These are phyloP conservation scores for Poeciliopsis paucimaculata DNA, from an alignment of 2,797 vertebrate genomes.

Conservation along the genomic window DNA sequence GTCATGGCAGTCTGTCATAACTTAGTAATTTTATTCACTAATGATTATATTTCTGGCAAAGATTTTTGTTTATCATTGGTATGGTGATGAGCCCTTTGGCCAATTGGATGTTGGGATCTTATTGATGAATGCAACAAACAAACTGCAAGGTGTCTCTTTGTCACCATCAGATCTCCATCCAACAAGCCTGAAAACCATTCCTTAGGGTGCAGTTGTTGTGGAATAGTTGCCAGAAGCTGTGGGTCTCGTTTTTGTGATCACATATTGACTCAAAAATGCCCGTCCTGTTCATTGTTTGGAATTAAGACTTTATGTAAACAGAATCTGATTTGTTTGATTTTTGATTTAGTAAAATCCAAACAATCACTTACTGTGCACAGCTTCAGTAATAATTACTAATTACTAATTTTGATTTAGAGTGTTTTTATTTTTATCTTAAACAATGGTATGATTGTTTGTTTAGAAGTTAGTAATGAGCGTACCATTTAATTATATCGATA, in stretches of 20 bases:
- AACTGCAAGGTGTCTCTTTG: constrained; percentile 8
- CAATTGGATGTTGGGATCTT: constrained; percentile 2
- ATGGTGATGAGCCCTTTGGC: constrained; percentile 6
- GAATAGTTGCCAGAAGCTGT: constrained; percentile 4
- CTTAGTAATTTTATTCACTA: constrained; percentile 2
- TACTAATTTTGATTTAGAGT: no score
- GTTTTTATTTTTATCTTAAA: not conserved
- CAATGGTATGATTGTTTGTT: not conserved
- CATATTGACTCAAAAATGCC: constrained; percentile 7
- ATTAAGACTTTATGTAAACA: no score
- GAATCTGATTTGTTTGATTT: no score
- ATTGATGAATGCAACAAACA: not conserved
- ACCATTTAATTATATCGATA: not conserved
- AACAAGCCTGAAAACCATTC: not conserved
- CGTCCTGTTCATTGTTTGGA: not conserved
- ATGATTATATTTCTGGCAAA: not conserved
- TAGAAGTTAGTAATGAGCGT: not conserved
- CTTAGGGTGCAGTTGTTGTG: constrained; percentile 1
- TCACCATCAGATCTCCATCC: not conserved
- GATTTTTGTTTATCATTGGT: constrained; percentile 3
- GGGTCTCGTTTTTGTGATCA: not conserved
- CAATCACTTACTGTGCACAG: no score
- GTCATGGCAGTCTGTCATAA: not conserved
- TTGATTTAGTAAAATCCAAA: no score
- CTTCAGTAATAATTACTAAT: no score